phyloP scores from a whole-genome alignment of 2,797 vertebrate genomes.

The Thaleichthys pacificus region DNA sequence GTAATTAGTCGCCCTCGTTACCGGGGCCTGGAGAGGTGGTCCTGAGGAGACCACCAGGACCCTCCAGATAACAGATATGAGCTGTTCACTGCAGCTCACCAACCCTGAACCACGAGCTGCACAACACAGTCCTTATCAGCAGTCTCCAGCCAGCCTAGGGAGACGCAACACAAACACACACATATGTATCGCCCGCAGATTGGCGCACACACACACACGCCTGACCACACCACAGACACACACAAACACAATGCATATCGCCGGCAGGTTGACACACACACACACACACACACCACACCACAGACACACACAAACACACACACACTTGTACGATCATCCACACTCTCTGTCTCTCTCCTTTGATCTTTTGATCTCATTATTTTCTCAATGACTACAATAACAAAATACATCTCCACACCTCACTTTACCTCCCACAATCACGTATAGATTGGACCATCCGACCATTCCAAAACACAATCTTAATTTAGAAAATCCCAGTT shows the following conservation, averaged over 20 bases:
- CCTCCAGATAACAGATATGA: conserved; percentile 52
- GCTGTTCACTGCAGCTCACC: conserved; percentile 33
- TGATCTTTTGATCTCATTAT: conserved; percentile 48
- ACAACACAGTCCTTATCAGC: conserved; percentile 60
- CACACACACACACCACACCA: background rate
- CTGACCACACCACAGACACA: too few relatives aligned
- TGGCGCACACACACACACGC: conserved; percentile 26
- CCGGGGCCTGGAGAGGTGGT: conserved; percentile 52
- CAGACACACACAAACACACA: background rate
- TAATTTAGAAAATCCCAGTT: background rate
- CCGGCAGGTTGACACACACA: background rate
- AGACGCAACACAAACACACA: conserved; percentile 48
- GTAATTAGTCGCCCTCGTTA: conserved; percentile 59
- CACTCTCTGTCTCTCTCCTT: background rate
- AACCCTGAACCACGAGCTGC: conserved; percentile 37
- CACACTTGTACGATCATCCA: background rate
- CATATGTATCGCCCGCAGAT: conserved; percentile 29
- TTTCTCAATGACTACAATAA: conserved; percentile 58
- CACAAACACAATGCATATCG: conserved; percentile 24
- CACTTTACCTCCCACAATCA: conserved; percentile 15
- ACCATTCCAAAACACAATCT: conserved; percentile 31
- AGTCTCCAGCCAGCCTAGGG: conserved; percentile 59
- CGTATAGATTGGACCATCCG: conserved; percentile 15
- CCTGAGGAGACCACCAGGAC: conserved; percentile 50
- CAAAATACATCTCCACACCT: conserved; percentile 29